Evolutionary conservation across 2,797 vertebrate species (phyloP).

Genomic region (Liparis tanakae): DNA sequence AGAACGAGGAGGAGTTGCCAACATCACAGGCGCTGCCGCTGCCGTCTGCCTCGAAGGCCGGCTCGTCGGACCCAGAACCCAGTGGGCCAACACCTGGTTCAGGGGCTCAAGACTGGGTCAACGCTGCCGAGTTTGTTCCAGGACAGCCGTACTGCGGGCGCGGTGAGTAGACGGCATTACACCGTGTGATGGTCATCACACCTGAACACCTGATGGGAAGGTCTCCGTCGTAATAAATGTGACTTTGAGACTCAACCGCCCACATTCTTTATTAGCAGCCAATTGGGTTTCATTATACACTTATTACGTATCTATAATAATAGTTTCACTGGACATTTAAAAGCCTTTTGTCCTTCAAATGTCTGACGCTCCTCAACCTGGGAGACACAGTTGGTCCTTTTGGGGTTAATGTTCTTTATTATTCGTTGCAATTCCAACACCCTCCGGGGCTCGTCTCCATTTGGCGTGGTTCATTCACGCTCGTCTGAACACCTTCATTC

Average conservation of each 20-base stretch:
- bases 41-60: slow-evolving; percentile 77
- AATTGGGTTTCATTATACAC: background rate
- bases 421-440: too few relatives aligned
- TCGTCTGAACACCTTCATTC: background rate
- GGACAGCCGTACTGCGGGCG: slow-evolving; percentile 97
- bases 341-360: too few relatives aligned
- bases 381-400: too few relatives aligned
- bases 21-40: slow-evolving; percentile 79
- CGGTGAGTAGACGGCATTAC: slow-evolving; percentile 74
- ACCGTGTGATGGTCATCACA: background rate
- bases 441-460: too few relatives aligned
- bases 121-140: slow-evolving; percentile 96
- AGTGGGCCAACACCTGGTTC: slow-evolving; percentile 75
- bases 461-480: too few relatives aligned
- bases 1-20: slow-evolving; percentile 88
- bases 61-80: slow-evolving; percentile 78
- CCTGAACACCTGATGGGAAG: background rate
- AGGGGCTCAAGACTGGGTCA: slow-evolving; percentile 93
- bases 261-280: too few relatives aligned
- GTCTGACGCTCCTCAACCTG: too few relatives aligned
- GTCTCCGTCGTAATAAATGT: background rate
- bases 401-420: too few relatives aligned
- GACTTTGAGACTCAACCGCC: background rate
- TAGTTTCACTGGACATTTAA: too few relatives aligned
- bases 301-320: background rate